phyloP scores from a whole-genome alignment of 2,888 invertebrate genomes.

The Hirtodrosophila confusa region DNA sequence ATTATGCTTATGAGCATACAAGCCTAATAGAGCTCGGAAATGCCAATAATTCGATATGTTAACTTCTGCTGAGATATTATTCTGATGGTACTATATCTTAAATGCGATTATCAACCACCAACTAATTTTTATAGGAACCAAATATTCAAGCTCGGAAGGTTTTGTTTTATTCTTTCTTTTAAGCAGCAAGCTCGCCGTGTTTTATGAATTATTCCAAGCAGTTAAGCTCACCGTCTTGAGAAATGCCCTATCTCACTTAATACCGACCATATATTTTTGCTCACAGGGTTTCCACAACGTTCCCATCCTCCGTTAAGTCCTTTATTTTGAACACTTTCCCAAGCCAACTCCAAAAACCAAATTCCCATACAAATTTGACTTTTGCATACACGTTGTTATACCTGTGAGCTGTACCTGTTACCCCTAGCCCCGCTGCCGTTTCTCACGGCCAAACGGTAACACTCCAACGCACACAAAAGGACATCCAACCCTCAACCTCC shows the following conservation, averaged over 20 bases:
- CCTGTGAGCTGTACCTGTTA: slow-evolving; percentile 55
- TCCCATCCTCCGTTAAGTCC: slow-evolving; percentile 56
- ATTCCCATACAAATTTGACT: slow-evolving; percentile 73
- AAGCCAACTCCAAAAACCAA: slow-evolving; percentile 40
- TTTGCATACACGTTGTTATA: slow-evolving; percentile 64
- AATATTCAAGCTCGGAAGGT: too few relatives aligned
- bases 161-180: too few relatives aligned
- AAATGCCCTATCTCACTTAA: not conserved
- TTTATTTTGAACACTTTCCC: slow-evolving; percentile 55
- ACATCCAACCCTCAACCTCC: slow-evolving; percentile 63
- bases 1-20: too few relatives aligned
- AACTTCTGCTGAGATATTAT: too few relatives aligned
- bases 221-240: not conserved
- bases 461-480: slow-evolving; percentile 80
- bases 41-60: too few relatives aligned
- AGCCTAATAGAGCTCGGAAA: too few relatives aligned
- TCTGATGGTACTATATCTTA: too few relatives aligned
- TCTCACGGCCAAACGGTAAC: slow-evolving; percentile 78
- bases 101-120: too few relatives aligned
- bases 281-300: slow-evolving; percentile 19
- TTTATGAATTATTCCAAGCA: not conserved
- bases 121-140: too few relatives aligned
- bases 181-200: not conserved
- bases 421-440: slow-evolving; percentile 39
- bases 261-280: slow-evolving; percentile 27